Evolutionary conservation across 2,113 vertebrate genomes (phyloP), one percentile per base, ranked within the genome.

Genomic region (Dromaius novaehollandiae): DNA sequence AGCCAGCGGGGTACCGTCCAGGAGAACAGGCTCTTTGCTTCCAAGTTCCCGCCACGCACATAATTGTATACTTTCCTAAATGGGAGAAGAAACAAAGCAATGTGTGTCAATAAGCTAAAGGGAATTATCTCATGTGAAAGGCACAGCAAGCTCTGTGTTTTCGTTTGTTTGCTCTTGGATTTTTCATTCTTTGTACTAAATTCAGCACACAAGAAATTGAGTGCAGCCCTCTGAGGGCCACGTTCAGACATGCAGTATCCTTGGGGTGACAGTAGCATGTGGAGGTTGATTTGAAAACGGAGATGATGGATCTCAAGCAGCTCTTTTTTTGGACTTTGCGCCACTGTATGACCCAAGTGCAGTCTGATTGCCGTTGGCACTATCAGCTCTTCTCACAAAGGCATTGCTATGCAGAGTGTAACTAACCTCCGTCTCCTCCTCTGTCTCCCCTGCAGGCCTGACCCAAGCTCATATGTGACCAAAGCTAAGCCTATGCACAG

Each of bases 81-180:
- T 0, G 40, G 86, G 56, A 93, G 51, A 65, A 63, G 82, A 91
- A 90, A 74, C 63, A 64, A 95, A 85, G 56, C 7, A 1, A 81
- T 64, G 53, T 58, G 86, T 68, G 78, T 94, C 50, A 76, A 11
- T 50, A 73, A 53, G 40, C 64, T 89, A 61, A 66, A 82, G 51
- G 73, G 65, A 86, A 87, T 92, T 86, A 60, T 92, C 55, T 95
- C 55, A 38, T 79, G 34, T 68, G 74, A 73, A 63, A 96, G 70
- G 85, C 83, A 82, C 81, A 93, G 69, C 65, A 85, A 94, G 58
- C 83, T 90, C 91, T 46, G 56, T 92, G 69, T 76, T 95, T 88
- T 93, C 36, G 53, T 73, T 73, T 80, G 65, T 86, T 92, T 93
- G 89, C 5, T 13, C 82, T 88, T 68, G 55, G 85, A 82, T 80